Evolutionary conservation across 2,888 invertebrate species (phyloP).

Genomic region (Thereva nobilitata): DNA sequence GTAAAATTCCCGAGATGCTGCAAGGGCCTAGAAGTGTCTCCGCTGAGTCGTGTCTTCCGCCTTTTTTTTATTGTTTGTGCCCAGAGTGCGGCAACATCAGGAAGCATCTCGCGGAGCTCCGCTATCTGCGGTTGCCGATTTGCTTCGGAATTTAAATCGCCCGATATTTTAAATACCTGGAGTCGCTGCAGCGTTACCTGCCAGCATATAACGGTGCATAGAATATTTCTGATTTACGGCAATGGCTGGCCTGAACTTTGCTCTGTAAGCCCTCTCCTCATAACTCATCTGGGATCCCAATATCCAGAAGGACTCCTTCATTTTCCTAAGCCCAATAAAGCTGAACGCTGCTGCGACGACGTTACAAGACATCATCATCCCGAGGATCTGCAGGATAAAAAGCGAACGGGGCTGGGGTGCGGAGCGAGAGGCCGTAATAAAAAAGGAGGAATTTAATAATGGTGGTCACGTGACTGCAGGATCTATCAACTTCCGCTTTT

Average conservation of each 20-base stretch:
- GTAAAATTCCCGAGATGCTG: constrained; percentile 10
- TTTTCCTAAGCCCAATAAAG: neutral
- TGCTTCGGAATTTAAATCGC: too few species aligned
- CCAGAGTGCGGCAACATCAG: neutral
- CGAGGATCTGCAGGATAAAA: constrained; percentile 13
- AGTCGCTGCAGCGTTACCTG: too few species aligned
- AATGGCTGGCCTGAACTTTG: neutral
- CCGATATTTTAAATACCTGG: too few species aligned
- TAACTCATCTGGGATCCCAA: neutral
- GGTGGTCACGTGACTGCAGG: constrained; percentile 42
- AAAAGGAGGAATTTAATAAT: constrained; percentile 41
- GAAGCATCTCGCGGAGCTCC: constrained; percentile 1
- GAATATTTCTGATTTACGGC: neutral
- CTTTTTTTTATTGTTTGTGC: neutral
- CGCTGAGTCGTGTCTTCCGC: constrained; percentile 14
- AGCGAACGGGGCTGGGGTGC: constrained; percentile 23
- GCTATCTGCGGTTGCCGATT: neutral
- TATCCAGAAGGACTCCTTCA: neutral
- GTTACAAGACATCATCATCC: constrained; percentile 9
- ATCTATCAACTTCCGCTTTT: constrained; percentile 42
- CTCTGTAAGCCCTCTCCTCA: constrained; percentile 1
- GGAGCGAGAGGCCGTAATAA: neutral
- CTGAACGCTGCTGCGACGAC: neutral
- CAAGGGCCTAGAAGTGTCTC: constrained; percentile 6
- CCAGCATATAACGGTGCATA: too few species aligned